Conservation (phyloP, 2,797 vertebrate species). For the Anguilla anguilla region DNA sequence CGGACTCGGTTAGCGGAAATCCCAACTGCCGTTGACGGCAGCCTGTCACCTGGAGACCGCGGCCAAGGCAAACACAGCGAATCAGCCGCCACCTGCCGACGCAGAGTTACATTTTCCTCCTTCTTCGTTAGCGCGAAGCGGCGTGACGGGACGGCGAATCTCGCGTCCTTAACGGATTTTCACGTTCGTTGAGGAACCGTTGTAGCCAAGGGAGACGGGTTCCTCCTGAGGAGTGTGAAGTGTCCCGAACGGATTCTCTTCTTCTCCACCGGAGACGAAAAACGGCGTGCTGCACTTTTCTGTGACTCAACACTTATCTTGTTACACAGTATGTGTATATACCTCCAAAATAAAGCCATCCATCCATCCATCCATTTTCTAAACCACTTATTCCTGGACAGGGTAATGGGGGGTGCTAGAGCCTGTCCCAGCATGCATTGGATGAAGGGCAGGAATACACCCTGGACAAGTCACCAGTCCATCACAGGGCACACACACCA, state of each 20-base stretch:
- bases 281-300: neutral
- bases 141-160: neutral
- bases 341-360: no score
- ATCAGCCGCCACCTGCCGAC: constrained; percentile 8
- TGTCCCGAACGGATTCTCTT: neutral
- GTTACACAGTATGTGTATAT: neutral
- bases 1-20: constrained; percentile 2
- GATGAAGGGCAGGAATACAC: no score
- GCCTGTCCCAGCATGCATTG: no score
- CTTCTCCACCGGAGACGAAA: neutral
- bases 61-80: constrained; percentile 18
- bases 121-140: neutral
- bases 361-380: no score
- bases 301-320: neutral
- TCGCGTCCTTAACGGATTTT: neutral
- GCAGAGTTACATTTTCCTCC: neutral
- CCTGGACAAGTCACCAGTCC: no score
- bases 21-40: neutral
- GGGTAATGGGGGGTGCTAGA: no score
- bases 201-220: neutral
- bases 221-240: neutral
- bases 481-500: no score
- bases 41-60: neutral
- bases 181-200: neutral
- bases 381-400: no score